Evolutionary conservation across 2,113 vertebrate species (phyloP).

Genomic region (Trachemys scripta): DNA sequence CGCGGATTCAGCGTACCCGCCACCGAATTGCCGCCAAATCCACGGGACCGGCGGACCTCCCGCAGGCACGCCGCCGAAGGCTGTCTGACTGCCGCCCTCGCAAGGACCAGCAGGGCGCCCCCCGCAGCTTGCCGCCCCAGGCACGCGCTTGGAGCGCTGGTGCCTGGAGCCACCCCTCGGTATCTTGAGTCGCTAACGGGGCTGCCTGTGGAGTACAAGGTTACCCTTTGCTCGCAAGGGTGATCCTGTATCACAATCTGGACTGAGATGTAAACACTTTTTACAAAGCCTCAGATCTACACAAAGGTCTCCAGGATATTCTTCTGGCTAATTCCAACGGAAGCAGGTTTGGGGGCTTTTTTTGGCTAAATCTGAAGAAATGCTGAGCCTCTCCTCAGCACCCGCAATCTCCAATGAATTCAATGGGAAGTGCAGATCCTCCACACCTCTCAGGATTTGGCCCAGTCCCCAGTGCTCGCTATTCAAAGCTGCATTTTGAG

Average conservation of each 20-base stretch:
- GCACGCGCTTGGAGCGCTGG: no score
- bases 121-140: no score
- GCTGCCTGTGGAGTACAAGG: background rate
- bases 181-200: background rate
- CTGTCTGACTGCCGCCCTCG: no score
- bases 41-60: no score
- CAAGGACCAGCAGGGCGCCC: no score
- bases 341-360: background rate
- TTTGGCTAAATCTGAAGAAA: background rate
- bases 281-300: background rate
- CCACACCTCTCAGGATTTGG: rapidly evolving
- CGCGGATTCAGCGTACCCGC: no score
- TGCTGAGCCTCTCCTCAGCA: background rate
- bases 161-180: no score
- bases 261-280: background rate
- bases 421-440: background rate
- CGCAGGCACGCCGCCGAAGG: no score
- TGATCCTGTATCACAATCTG: background rate
- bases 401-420: background rate
- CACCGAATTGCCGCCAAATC: no score
- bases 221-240: background rate
- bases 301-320: background rate
- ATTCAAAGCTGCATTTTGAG: background rate
- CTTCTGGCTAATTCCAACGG: background rate
- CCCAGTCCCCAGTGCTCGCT: rapidly evolving